Evolutionary conservation across 2,113 vertebrate genomes (phyloP), one percentile per base, ranked within the genome.

Genomic region (Tor tambroides): DNA sequence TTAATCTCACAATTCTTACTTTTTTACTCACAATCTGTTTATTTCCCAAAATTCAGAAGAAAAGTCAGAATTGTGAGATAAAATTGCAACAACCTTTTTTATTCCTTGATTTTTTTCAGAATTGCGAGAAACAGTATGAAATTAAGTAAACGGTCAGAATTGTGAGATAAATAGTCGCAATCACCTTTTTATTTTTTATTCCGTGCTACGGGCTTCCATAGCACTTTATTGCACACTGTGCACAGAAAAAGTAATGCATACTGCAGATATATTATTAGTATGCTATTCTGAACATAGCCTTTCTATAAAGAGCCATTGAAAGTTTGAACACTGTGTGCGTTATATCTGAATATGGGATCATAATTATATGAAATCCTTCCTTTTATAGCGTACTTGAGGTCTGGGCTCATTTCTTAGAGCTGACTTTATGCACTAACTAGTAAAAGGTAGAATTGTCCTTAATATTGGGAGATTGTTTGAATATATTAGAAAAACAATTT

Each of bases 211-310:
- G 14, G 49, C 46, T 51, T 51, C 4, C 49, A 15, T 17, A 5
- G 14, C 49, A 51, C 49, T 43, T 17, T 51, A 5, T 17, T 17
- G 49, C 49, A 51, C 5, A 51, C 49, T 17, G 23, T 78, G 74
- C 74, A 76, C 46, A 35, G 9, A 6, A 43, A n/a, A 26, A 9
- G 0, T 23, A 21, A 71, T 38, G 67, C 51, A n/a, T 23, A 56
- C 77, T 32, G 75, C 67, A 71, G 10, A 38, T 23, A 41, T 6
- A 30, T 1, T 2, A 30, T 67, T 14, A 5, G 10, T 23, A 23
- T 74, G 35, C 71, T 49, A 76, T 76, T 76, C 41, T 76, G 41
- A 76, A 76, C 72, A 76, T 28, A 17, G 41, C 72, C 72, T 26
- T 26, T 46, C 41, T 26, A 76, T 76, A 8, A 76, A 41, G 41